Conservation (phyloP, 2,888 invertebrate species). For the Silvanus unidentatus region DNA sequence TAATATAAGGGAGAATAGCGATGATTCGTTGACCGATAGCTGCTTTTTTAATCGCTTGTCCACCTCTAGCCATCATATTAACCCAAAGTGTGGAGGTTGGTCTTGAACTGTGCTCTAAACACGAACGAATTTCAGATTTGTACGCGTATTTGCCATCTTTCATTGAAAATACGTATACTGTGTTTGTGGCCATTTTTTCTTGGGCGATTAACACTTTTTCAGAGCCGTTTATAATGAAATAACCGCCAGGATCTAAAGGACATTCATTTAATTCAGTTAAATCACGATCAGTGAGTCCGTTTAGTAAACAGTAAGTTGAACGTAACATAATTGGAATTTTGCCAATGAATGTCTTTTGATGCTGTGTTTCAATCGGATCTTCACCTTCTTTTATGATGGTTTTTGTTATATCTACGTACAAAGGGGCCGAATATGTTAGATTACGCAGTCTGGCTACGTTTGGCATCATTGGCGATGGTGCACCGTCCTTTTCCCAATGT, state of each 20-base stretch:
- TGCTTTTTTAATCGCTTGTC: constrained; percentile 97
- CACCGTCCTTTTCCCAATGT: constrained; percentile 99
- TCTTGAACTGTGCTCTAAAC: constrained; percentile 84
- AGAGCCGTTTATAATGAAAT: constrained; percentile 99
- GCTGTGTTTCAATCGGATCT: constrained; percentile 79
- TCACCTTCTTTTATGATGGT: constrained; percentile 87
- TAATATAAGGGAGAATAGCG: constrained; percentile 96
- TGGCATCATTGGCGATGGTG: constrained; percentile 99
- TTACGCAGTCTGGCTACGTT: constrained; percentile 97
- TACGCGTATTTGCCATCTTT: constrained; percentile 99
- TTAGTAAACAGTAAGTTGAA: constrained; percentile 93
- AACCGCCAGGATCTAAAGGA: constrained; percentile 98
- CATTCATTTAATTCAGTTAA: constrained; percentile 99
- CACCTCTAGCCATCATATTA: constrained; percentile 99
- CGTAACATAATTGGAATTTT: constrained; percentile 96
- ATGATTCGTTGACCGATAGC: constrained; percentile 98
- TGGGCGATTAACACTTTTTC: constrained; percentile 93
- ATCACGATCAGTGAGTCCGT: constrained; percentile 95
- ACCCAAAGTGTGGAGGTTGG: constrained; percentile 99
- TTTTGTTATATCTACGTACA: constrained; percentile 98
- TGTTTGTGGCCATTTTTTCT: constrained; percentile 99
- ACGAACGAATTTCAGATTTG: constrained; percentile 96
- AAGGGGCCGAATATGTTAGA: constrained; percentile 94
- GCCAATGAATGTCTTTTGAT: constrained; percentile 69
- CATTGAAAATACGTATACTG: constrained; percentile 99